Base-by-base conservation (phyloP, 23 tunicate genomes). In the Oikopleura vanhoeffeni region DNA sequence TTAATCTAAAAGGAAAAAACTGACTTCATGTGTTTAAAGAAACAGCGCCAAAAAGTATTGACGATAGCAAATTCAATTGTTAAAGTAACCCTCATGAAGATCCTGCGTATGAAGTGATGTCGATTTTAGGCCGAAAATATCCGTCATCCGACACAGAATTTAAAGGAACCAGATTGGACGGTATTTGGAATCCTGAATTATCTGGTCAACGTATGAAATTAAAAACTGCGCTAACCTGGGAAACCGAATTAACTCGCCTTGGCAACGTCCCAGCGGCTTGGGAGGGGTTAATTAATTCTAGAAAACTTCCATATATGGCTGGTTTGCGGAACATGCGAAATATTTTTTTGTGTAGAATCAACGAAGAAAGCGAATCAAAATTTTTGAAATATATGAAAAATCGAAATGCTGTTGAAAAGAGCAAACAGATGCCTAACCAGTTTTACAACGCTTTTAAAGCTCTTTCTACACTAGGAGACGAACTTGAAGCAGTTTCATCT, bases 21-120 rank as follows among this genome's bases (percentile, higher is more conserved):
- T n/a, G n/a, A n/a, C n/a, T n/a, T n/a, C n/a, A n/a, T n/a, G n/a
- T n/a, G n/a, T n/a, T n/a, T n/a, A n/a, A n/a, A n/a, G n/a, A n/a
- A n/a, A n/a, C n/a, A n/a, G n/a, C n/a, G n/a, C n/a, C n/a, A n/a
- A n/a, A n/a, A n/a, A n/a, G n/a, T n/a, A n/a, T n/a, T n/a, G n/a
- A n/a, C n/a, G n/a, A n/a, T n/a, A n/a, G n/a, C n/a, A n/a, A n/a
- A n/a, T n/a, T n/a, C n/a, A n/a, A n/a, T n/a, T n/a, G n/a, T n/a
- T n/a, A n/a, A n/a, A n/a, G n/a, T n/a, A n/a, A n/a, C n/a, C n/a
- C n/a, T n/a, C n/a, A n/a, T n/a, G n/a, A n/a, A 38, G 49, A 83
- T 67, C 95, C 95, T 27, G 95, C 90, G 27, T 57, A 88, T n/a
- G 60, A 85, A 71, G 90, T 90, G 24, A 90, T 90, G 95, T 83